Percentiles rank a stretch among this genome's conserved stretches.
Evolutionary conservation across 1,140 invertebrate species (phyloP).

Genomic region (Papilio aristodemus): DNA sequence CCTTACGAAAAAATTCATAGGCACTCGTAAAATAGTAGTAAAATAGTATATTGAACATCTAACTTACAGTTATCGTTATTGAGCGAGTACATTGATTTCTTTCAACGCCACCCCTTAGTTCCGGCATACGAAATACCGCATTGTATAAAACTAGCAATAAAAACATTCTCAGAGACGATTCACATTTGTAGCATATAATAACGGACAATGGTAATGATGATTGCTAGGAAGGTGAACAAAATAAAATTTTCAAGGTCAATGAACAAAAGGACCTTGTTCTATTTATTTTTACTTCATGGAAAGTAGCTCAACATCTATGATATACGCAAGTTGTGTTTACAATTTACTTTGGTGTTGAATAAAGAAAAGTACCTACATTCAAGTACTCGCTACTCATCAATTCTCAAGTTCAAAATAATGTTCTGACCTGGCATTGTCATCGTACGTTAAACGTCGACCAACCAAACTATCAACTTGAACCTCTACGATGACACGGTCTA

Average conservation of each 20-base stretch:
- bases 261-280: not conserved
- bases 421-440: not conserved
- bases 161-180: constrained; percentile 10
- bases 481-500: constrained; percentile 10
- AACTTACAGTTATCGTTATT: not conserved
- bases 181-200: not conserved
- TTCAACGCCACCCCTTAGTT: constrained; percentile 2
- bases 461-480: constrained; percentile 29
- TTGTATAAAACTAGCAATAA: constrained; percentile 14
- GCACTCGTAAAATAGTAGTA: too few species aligned
- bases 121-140: not conserved
- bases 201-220: not conserved
- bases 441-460: not conserved
- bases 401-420: not conserved
- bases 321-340: too few species aligned
- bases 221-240: constrained; percentile 4
- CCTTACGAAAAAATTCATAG: constrained; percentile 9
- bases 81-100: constrained; percentile 2
- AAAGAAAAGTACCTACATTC: not conserved
- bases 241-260: constrained; percentile 6
- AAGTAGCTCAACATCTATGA: too few species aligned
- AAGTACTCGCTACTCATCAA: not conserved
- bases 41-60: too few species aligned
- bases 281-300: not conserved
- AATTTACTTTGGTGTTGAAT: too few species aligned